phyloP scores from a whole-genome alignment of 2,113 vertebrate genomes.

The Myotis davidii region DNA sequence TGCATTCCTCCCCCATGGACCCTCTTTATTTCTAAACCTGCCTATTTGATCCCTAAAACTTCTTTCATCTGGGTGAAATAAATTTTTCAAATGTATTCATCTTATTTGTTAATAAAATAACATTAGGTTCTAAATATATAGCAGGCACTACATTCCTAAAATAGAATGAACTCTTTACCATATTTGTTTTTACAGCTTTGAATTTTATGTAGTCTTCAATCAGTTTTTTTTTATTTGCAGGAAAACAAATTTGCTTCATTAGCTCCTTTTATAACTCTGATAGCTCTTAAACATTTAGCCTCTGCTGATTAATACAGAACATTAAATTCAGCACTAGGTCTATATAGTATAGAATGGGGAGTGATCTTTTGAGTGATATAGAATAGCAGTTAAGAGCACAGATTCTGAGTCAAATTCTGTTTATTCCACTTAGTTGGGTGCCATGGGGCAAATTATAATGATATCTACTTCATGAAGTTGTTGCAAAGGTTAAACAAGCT shows the following conservation, averaged over 20 bases:
- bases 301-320: not conserved
- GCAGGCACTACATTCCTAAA: not conserved
- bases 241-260: constrained; percentile 46
- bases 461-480: not conserved
- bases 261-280: constrained; percentile 11
- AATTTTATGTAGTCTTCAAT: constrained; percentile 24
- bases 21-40: no score
- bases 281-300: not conserved
- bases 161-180: not conserved
- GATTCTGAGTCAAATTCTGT: not conserved
- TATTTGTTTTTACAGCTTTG: not conserved
- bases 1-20: no score
- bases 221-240: not conserved
- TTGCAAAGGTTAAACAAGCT: not conserved
- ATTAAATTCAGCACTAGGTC: not conserved
- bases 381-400: not conserved
- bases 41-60: no score
- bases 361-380: not conserved
- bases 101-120: not conserved
- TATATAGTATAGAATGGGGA: not conserved
- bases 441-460: not conserved
- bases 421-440: not conserved
- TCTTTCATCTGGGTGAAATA: not conserved
- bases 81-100: not conserved
- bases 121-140: not conserved